Percentiles rank a stretch among this genome's conserved stretches.
Evolutionary conservation across 2,888 invertebrate genomes (phyloP).

Genomic region (Trisateles emortualis): DNA sequence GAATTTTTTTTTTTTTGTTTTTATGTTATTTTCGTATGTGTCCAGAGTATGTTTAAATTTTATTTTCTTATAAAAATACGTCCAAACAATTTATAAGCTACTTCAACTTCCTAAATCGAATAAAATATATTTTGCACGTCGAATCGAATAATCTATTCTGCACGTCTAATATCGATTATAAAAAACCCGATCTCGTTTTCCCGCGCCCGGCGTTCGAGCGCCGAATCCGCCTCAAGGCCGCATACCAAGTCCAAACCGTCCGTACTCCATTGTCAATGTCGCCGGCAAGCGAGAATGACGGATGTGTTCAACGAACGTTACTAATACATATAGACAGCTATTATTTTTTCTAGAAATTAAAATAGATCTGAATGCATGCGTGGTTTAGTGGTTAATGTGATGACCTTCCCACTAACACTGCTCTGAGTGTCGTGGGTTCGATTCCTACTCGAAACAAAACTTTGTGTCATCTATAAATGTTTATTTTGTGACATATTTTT

Average conservation of each 20-base stretch:
- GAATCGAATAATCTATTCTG: conserved; percentile 60
- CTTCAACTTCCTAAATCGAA: conserved; percentile 34
- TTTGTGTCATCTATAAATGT: too few relatives aligned
- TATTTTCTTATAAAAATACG: not conserved
- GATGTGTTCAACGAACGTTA: conserved; percentile 67
- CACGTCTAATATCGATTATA: conserved; percentile 60
- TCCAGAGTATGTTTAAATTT: too few relatives aligned
- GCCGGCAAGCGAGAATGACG: conserved; percentile 66
- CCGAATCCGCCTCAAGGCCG: conserved; percentile 82
- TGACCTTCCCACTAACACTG: too few relatives aligned
- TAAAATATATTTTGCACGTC: conserved; percentile 51
- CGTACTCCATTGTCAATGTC: conserved; percentile 80
- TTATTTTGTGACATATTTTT: too few relatives aligned
- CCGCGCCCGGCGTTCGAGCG: conserved; percentile 59
- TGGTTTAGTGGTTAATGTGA: too few relatives aligned
- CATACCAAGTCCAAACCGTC: conserved; percentile 80
- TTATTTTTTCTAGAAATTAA: conserved; percentile 25
- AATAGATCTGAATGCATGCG: too few relatives aligned
- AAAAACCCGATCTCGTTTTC: conserved; percentile 71
- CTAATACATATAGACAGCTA: conserved; percentile 35
- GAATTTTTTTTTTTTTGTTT: too few relatives aligned
- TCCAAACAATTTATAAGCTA: conserved; percentile 22
- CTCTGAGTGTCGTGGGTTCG: too few relatives aligned
- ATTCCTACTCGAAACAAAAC: too few relatives aligned
- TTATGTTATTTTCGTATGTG: too few relatives aligned